Conservation (phyloP, 1,140 invertebrate species). For the Neuroterus valhalla region DNA sequence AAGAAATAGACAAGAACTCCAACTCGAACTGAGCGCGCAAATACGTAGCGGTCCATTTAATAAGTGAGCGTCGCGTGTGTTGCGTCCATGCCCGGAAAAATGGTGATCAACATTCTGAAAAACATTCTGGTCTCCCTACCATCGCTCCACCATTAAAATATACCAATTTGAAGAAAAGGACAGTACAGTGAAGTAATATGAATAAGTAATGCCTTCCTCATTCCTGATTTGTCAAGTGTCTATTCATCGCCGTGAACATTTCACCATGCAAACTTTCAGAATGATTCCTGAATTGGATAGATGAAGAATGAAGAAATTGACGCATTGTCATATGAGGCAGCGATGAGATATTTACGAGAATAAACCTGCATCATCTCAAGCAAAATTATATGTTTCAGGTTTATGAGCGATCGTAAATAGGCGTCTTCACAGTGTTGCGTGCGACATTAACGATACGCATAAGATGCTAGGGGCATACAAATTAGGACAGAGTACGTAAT, state of each 20-base stretch:
- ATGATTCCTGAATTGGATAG: not conserved
- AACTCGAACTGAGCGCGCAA: too few relatives aligned
- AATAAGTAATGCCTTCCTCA: not conserved
- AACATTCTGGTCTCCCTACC: too few relatives aligned
- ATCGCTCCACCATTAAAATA: too few relatives aligned
- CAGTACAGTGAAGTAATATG: not conserved
- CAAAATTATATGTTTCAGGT: slow-evolving; percentile 5
- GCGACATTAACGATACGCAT: slow-evolving; percentile 9
- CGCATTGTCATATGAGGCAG: not conserved
- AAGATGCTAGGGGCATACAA: slow-evolving; percentile 4
- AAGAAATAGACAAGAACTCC: too few relatives aligned
- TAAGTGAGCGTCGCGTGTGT: too few relatives aligned
- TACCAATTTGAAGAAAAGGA: too few relatives aligned
- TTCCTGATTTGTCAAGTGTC: not conserved
- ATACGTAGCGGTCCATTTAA: too few relatives aligned
- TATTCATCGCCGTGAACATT: not conserved
- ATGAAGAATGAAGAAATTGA: not conserved
- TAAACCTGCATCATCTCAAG: not conserved
- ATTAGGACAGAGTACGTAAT: slow-evolving; percentile 23
- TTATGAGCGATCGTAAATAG: not conserved
- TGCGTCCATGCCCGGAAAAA: too few relatives aligned
- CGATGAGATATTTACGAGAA: not conserved
- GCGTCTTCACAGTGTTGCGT: not conserved
- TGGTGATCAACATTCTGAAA: too few relatives aligned
- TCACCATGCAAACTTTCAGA: not conserved